Conservation (phyloP, 2,797 vertebrate species). For the Champsocephalus gunnari region DNA sequence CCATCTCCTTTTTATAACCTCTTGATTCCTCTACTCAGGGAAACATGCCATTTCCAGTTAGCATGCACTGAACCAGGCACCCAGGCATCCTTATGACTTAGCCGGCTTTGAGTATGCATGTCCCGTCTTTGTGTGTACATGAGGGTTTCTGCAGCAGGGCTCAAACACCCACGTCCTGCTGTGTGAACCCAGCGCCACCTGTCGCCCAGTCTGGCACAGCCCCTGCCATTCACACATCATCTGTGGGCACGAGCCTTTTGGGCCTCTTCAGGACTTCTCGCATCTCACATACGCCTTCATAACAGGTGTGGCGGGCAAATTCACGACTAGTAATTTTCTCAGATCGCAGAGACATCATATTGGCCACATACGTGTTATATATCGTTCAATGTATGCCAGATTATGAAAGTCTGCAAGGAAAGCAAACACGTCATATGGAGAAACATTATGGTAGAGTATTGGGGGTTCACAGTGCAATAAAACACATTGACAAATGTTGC, state of each 20-base stretch:
- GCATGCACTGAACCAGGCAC: conserved; percentile 44
- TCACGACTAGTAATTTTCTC: conserved; percentile 14
- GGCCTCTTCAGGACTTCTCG: conserved; percentile 33
- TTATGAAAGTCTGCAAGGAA: not conserved
- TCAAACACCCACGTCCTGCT: conserved; percentile 82
- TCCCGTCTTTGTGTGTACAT: conserved; percentile 39
- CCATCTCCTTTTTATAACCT: conserved; percentile 12
- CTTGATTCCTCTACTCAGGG: conserved; percentile 39
- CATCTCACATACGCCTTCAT: conserved; percentile 50
- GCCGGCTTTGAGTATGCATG: conserved; percentile 41
- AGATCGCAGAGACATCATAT: conserved; percentile 16
- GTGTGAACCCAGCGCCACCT: conserved; percentile 84
- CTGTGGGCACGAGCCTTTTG: conserved; percentile 61
- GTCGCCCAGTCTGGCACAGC: conserved; percentile 79
- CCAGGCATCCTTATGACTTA: conserved; percentile 64
- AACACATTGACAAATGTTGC: not conserved
- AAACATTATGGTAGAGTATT: conserved; percentile 1
- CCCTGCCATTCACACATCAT: conserved; percentile 69
- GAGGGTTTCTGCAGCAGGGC: conserved; percentile 68
- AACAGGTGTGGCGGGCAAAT: conserved; percentile 43
- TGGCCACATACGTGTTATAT: conserved; percentile 1
- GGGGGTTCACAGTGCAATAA: not conserved
- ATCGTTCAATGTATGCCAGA: not conserved
- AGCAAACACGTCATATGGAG: conserved; percentile 16
- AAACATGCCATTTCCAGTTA: conserved; percentile 58